These are phyloP conservation scores for Chrysemys picta DNA, from an alignment of 2,113 vertebrate species.

Conservation along the genomic window DNA sequence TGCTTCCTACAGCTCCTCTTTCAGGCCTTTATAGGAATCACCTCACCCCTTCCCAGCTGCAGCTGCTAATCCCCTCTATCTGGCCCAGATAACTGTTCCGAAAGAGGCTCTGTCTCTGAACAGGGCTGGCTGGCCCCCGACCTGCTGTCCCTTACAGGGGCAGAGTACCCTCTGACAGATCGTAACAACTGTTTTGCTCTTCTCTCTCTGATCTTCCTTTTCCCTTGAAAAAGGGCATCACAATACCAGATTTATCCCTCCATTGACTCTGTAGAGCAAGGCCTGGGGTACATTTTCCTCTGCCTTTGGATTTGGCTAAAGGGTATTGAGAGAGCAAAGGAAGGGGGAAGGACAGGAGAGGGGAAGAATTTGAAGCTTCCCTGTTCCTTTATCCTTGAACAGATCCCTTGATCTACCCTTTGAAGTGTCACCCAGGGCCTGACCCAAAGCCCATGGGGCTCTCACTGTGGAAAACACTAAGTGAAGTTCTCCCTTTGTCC, in stretches of 20 bases:
- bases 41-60: background rate
- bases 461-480: accelerated
- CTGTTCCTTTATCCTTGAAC: background rate
- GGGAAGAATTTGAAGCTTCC: accelerated
- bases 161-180: background rate
- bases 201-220: background rate
- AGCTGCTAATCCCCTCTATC: background rate
- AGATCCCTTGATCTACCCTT: background rate
- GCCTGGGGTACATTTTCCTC: background rate
- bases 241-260: background rate
- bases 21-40: background rate
- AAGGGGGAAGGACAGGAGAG: background rate
- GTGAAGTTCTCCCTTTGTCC: slow-evolving; percentile 31
- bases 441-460: background rate
- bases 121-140: too few species aligned
- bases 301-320: background rate
- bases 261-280: background rate
- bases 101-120: background rate
- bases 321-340: accelerated
- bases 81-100: background rate
- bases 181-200: background rate
- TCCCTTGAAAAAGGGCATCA: background rate
- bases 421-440: background rate
- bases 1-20: accelerated
- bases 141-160: background rate